phyloP scores from a whole-genome alignment of 2,797 vertebrate genomes.

The Periophthalmus magnuspinnatus region DNA sequence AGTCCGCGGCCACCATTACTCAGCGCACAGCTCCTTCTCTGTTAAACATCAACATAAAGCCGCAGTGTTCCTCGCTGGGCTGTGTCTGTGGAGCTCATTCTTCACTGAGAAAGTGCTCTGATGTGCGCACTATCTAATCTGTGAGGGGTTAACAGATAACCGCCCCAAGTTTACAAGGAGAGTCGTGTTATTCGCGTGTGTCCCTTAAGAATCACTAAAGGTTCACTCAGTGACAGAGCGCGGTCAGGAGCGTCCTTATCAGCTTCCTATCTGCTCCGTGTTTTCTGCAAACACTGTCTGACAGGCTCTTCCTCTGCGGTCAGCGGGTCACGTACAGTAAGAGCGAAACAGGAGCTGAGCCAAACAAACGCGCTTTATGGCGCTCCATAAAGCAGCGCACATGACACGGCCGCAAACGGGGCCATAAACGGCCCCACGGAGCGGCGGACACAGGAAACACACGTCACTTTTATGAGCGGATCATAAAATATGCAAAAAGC shows the following conservation, averaged over 20 bases:
- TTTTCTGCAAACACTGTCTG: constrained; percentile 42
- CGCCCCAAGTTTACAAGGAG: constrained; percentile 13
- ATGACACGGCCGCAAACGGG: constrained; percentile 63
- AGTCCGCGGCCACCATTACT: constrained; percentile 40
- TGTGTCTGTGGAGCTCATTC: constrained; percentile 2
- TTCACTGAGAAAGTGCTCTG: constrained; percentile 10
- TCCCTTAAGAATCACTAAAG: not conserved
- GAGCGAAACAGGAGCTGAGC: constrained; percentile 55
- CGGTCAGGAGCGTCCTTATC: constrained; percentile 7
- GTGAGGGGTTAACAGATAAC: constrained; percentile 18
- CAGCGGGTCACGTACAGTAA: constrained; percentile 63
- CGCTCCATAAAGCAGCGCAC: constrained; percentile 59
- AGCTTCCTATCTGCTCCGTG: constrained; percentile 39
- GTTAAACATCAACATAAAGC: constrained; percentile 15
- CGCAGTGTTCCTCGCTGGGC: not conserved
- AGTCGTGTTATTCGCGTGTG: constrained; percentile 2
- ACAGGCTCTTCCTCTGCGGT: constrained; percentile 54
- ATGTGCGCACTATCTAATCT: constrained; percentile 33
- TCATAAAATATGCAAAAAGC: constrained; percentile 57
- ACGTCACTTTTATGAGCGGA: constrained; percentile 59
- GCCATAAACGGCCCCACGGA: constrained; percentile 37
- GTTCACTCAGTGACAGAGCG: not conserved
- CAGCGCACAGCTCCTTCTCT: constrained; percentile 34
- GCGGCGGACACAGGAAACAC: constrained; percentile 52
- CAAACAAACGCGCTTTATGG: constrained; percentile 69